phyloP scores from a whole-genome alignment of 2,113 vertebrate species.

The Zapornia atra region DNA sequence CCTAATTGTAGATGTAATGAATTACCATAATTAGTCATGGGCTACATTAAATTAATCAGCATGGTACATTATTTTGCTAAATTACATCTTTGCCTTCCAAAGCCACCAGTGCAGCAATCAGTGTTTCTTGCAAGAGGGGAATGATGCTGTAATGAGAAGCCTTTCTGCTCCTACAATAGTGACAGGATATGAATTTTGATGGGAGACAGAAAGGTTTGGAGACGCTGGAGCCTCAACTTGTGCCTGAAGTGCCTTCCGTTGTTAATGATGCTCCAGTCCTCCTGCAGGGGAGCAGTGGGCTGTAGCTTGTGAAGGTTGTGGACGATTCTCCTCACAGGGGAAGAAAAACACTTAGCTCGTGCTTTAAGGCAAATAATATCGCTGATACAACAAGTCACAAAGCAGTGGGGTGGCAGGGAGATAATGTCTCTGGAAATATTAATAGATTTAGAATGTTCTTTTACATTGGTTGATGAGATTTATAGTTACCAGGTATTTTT shows the following conservation, averaged over 20 bases:
- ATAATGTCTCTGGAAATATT: constrained; percentile 84
- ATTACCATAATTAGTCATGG: constrained; percentile 99
- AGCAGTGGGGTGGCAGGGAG: constrained; percentile 82
- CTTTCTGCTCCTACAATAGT: constrained; percentile 83
- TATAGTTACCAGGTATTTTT: constrained; percentile 82
- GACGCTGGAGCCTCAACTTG: constrained; percentile 77
- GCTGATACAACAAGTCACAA: constrained; percentile 83
- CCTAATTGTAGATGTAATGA: constrained; percentile 99
- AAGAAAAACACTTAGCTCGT: constrained; percentile 84
- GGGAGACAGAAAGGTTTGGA: constrained; percentile 81
- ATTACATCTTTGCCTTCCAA: constrained; percentile 92
- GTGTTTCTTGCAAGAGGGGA: constrained; percentile 85
- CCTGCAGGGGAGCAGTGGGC: constrained; percentile 84
- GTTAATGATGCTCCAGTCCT: constrained; percentile 82
- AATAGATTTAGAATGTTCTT: constrained; percentile 86
- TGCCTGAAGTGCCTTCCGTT: constrained; percentile 84
- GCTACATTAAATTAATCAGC: constrained; percentile 95
- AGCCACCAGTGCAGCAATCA: constrained; percentile 89
- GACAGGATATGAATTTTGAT: constrained; percentile 86
- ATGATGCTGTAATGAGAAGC: constrained; percentile 87
- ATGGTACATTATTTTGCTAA: constrained; percentile 94
- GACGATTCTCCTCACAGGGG: constrained; percentile 78
- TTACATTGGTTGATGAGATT: constrained; percentile 81
- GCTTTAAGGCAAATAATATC: constrained; percentile 85
- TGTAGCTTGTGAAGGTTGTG: constrained; percentile 80